Percentiles rank a stretch among this genome's conserved stretches.
These are phyloP conservation scores for Drosophila mayaguana DNA, from an alignment of 2,888 invertebrate genomes.

Conservation along the genomic window DNA sequence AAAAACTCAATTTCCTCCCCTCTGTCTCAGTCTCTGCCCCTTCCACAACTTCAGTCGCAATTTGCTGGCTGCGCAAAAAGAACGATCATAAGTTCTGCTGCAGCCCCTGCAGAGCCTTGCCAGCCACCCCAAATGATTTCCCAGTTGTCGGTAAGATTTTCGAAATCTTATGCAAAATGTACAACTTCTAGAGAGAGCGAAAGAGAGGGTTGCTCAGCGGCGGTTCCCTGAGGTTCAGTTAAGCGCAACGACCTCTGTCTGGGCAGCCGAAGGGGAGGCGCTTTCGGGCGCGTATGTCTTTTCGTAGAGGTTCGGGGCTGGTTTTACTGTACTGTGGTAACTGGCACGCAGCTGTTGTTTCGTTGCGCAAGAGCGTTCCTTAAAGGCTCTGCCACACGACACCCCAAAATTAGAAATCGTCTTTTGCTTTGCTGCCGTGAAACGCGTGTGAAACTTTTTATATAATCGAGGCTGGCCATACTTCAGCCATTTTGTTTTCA, in stretches of 20 bases:
- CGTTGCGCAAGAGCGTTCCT: conserved; percentile 47
- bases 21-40: background rate
- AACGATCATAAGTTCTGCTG: conserved; percentile 65
- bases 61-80: conserved; percentile 62
- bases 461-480: conserved; percentile 54
- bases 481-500: conserved; percentile 78
- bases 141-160: conserved; percentile 49
- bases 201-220: conserved; percentile 42
- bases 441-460: conserved; percentile 78
- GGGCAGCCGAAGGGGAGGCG: conserved; percentile 47
- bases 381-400: conserved; percentile 59
- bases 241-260: conserved; percentile 79
- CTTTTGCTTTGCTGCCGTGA: conserved; percentile 43
- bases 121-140: conserved; percentile 54
- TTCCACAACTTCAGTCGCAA: background rate
- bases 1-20: background rate
- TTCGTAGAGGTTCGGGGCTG: conserved; percentile 26
- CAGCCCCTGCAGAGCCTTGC: conserved; percentile 30
- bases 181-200: conserved; percentile 39
- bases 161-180: conserved; percentile 76
- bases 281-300: conserved; percentile 51
- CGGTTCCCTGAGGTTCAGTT: conserved; percentile 54
- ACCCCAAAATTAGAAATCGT: conserved; percentile 65
- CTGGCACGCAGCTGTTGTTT: conserved; percentile 71
- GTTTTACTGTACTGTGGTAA: conserved; percentile 26